phyloP scores from a whole-genome alignment of 2,888 invertebrate genomes.

The Branchellion lobata region DNA sequence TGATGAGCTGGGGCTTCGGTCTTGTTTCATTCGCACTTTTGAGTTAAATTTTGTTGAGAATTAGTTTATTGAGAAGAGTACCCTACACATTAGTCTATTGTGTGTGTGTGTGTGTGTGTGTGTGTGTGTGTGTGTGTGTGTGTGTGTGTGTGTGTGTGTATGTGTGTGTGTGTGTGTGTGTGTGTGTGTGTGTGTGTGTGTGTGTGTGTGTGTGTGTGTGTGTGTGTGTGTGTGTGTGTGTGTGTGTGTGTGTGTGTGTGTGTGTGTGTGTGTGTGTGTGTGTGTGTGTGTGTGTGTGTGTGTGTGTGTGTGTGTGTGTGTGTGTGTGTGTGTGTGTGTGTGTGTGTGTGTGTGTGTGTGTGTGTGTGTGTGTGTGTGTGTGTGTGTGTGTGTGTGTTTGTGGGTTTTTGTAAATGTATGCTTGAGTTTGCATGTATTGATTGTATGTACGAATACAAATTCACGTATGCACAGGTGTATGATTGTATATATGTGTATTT shows the following conservation, averaged over 20 bases:
- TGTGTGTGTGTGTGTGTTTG: not conserved
- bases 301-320: constrained; percentile 3
- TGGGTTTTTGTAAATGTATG: not conserved
- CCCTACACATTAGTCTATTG: too few species aligned
- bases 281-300: constrained; percentile 13
- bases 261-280: constrained; percentile 33
- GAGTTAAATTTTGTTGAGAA: too few species aligned
- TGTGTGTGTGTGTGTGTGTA: constrained; percentile 19
- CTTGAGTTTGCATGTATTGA: not conserved
- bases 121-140: not conserved
- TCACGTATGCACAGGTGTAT: too few species aligned
- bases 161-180: constrained; percentile 31
- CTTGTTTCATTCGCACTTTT: too few species aligned
- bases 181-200: constrained; percentile 31
- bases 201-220: constrained; percentile 32
- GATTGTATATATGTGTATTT: not conserved
- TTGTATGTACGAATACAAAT: not conserved
- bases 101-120: too few species aligned
- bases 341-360: constrained; percentile 3
- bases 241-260: constrained; percentile 33
- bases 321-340: constrained; percentile 3
- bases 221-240: constrained; percentile 25
- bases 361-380: constrained; percentile 3
- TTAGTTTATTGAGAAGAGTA: too few species aligned
- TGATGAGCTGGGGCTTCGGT: too few species aligned